phyloP scores from a whole-genome alignment of 1,140 invertebrate species.

The Zaprionus nigranus region DNA sequence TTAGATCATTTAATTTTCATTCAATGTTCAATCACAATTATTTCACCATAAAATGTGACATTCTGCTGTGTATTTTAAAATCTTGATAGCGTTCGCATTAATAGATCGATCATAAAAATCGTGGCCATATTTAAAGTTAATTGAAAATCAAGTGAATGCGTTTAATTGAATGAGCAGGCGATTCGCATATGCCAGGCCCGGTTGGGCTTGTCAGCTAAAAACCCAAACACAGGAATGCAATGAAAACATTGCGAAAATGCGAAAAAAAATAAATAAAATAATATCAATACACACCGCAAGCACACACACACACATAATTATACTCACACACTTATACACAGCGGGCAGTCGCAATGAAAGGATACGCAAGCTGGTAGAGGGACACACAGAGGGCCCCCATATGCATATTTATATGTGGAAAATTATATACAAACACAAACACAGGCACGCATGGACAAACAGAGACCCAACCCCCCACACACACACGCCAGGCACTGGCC shows the following conservation, averaged over 20 bases:
- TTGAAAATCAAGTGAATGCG: conserved; percentile 82
- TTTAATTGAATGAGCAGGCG: conserved; percentile 72
- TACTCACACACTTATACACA: conserved; percentile 43
- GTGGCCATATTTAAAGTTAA: conserved; percentile 72
- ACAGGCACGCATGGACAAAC: conserved; percentile 13
- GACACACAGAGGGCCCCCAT: conserved; percentile 42
- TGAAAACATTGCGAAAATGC: conserved; percentile 63
- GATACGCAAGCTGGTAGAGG: neutral
- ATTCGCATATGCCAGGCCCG: conserved; percentile 55
- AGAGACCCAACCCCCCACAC: conserved; percentile 13
- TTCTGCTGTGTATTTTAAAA: conserved; percentile 18
- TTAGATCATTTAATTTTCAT: no score
- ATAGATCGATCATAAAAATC: conserved; percentile 59
- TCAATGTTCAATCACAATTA: neutral
- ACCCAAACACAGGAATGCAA: conserved; percentile 69
- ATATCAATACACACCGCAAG: conserved; percentile 31
- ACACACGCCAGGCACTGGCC: neutral
- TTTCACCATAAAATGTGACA: neutral
- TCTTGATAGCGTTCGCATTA: conserved; percentile 21
- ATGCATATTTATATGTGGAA: conserved; percentile 79
- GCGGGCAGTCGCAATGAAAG: conserved; percentile 33
- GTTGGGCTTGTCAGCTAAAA: conserved; percentile 56
- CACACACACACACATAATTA: conserved; percentile 57
- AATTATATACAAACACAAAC: conserved; percentile 80
- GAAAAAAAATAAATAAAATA: conserved; percentile 44